These are phyloP conservation scores for Cichlasoma orientale DNA, from an alignment of 2,797 vertebrate species.

Conservation along the genomic window DNA sequence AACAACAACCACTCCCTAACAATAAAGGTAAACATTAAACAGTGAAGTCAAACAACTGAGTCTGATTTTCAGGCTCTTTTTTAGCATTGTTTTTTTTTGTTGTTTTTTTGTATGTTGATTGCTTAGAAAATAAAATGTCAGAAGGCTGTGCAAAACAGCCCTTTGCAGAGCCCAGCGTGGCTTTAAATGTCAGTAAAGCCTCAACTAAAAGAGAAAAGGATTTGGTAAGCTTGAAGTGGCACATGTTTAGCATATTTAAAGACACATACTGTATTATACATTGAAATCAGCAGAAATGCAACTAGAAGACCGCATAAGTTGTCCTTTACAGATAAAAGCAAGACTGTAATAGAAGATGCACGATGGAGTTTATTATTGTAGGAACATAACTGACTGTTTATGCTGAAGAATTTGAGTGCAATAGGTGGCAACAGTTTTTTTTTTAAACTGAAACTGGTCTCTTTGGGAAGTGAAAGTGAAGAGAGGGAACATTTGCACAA, in stretches of 20 bases:
- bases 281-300: not conserved
- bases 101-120: not conserved
- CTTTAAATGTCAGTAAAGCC: not conserved
- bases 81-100: not conserved
- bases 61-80: not conserved
- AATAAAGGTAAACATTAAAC: no score
- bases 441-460: not conserved
- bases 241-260: not conserved
- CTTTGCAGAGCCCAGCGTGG: not conserved
- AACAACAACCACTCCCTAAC: no score
- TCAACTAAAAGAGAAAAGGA: not conserved
- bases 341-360: not conserved
- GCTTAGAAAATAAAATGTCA: not conserved
- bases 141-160: not conserved
- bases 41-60: not conserved
- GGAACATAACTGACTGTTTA: constrained; percentile 13
- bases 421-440: not conserved
- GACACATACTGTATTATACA: not conserved
- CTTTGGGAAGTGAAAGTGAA: constrained; percentile 35
- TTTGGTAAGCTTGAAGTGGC: not conserved
- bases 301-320: no score
- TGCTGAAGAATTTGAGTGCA: constrained; percentile 17
- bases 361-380: not conserved
- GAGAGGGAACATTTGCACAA: constrained; percentile 60
- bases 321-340: not conserved